A percentile compares a stretch with the other conserved stretches of the same genome.
These are phyloP conservation scores for Heliconius nattereri DNA, from an alignment of 1,140 invertebrate genomes.

Conservation along the genomic window DNA sequence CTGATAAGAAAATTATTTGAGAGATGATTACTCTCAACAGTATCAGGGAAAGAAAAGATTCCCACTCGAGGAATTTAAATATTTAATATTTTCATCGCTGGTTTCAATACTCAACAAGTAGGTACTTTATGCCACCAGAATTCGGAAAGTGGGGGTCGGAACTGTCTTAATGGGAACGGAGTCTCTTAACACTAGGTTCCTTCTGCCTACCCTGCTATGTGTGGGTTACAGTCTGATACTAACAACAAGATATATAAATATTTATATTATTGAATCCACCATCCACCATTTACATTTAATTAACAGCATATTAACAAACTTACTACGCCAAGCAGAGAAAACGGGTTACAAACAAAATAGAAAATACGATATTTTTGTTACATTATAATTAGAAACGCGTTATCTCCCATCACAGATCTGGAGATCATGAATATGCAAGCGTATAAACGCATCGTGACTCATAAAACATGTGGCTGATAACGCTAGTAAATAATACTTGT, in stretches of 20 bases:
- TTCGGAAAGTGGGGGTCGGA: not conserved
- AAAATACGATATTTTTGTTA: conserved; percentile 22
- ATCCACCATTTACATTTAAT: too few species aligned
- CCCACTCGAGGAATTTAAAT: too few species aligned
- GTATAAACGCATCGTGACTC: conserved; percentile 56
- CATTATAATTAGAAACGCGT: conserved; percentile 18
- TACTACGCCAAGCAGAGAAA: not conserved
- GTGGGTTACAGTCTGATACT: too few species aligned
- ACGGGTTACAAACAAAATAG: not conserved
- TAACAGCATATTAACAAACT: too few species aligned
- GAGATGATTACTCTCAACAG: too few species aligned
- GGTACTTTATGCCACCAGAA: too few species aligned
- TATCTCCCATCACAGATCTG: conserved; percentile 34
- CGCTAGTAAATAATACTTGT: conserved; percentile 51
- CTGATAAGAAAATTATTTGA: not conserved
- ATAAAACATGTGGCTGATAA: conserved; percentile 55
- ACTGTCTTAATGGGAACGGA: not conserved
- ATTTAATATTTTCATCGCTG: not conserved
- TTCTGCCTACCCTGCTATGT: too few species aligned
- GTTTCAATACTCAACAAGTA: not conserved
- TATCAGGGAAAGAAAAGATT: too few species aligned
- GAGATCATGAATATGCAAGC: conserved; percentile 58
- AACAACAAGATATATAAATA: too few species aligned
- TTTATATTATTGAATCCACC: too few species aligned
- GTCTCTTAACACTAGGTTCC: not conserved